Conservation (phyloP, 2,797 vertebrate genomes). For the Peromyscus eremicus region DNA sequence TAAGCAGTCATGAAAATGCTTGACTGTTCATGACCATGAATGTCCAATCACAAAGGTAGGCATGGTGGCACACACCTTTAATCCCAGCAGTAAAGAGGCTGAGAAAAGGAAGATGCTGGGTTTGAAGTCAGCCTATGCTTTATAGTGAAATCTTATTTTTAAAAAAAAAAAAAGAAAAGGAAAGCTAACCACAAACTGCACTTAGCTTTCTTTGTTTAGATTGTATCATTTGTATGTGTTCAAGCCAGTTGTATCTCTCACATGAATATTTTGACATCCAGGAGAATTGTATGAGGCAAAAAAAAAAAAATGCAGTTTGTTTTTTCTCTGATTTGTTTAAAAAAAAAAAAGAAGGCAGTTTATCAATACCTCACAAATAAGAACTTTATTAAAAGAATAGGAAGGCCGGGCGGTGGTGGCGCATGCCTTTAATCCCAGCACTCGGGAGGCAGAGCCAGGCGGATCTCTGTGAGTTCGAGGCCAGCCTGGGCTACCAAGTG, state of each 20-base stretch:
- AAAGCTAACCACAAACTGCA: neutral
- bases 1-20: constrained; percentile 12
- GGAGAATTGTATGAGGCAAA: constrained; percentile 5
- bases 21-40: neutral
- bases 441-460: too few relatives aligned
- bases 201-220: neutral
- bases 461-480: too few relatives aligned
- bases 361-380: constrained; percentile 1
- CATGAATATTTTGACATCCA: constrained; percentile 21
- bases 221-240: constrained; percentile 26
- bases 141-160: neutral
- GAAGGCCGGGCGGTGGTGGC: too few relatives aligned
- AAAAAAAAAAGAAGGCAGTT: neutral
- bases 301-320: constrained; percentile 29
- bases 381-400: constrained; percentile 26
- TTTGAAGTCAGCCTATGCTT: neutral
- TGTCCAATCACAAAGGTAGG: neutral
- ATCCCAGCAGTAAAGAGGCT: neutral
- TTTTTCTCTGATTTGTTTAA: constrained; percentile 37
- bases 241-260: neutral
- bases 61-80: neutral
- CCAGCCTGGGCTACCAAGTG: too few relatives aligned
- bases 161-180: neutral
- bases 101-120: neutral
- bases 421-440: too few relatives aligned